These are phyloP conservation scores for Linurgus olivaceus DNA, from an alignment of 2,797 vertebrate genomes.

Conservation along the genomic window DNA sequence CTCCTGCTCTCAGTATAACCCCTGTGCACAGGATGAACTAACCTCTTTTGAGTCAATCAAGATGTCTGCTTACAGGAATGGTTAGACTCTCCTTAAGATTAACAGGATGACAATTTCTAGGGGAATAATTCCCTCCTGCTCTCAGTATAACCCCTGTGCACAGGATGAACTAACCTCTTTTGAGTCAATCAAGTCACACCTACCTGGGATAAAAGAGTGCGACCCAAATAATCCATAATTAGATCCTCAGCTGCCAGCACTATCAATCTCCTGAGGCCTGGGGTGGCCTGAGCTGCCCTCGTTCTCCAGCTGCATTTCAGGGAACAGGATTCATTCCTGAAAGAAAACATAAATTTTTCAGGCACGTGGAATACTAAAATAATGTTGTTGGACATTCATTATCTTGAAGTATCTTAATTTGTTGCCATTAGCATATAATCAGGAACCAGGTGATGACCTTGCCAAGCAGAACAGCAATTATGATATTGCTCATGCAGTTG, in stretches of 20 bases:
- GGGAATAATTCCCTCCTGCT: background rate
- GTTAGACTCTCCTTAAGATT: background rate
- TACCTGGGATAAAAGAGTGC: slow-evolving; percentile 5
- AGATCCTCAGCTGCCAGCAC: slow-evolving; percentile 36
- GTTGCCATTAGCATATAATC: background rate
- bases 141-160: background rate
- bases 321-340: background rate
- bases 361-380: background rate
- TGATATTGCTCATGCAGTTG: background rate
- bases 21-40: slow-evolving; percentile 4
- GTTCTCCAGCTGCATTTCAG: slow-evolving; percentile 12
- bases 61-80: background rate
- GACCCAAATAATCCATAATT: slow-evolving; percentile 62
- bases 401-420: background rate
- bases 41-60: slow-evolving; percentile 35
- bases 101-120: background rate
- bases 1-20: background rate
- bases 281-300: slow-evolving; percentile 38
- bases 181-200: background rate
- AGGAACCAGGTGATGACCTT: background rate
- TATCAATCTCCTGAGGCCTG: slow-evolving; percentile 12
- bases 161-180: slow-evolving; percentile 45
- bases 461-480: background rate
- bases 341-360: background rate
- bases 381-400: background rate